phyloP scores from a whole-genome alignment of 2,888 invertebrate genomes.

The Lepidochitona cinerea region DNA sequence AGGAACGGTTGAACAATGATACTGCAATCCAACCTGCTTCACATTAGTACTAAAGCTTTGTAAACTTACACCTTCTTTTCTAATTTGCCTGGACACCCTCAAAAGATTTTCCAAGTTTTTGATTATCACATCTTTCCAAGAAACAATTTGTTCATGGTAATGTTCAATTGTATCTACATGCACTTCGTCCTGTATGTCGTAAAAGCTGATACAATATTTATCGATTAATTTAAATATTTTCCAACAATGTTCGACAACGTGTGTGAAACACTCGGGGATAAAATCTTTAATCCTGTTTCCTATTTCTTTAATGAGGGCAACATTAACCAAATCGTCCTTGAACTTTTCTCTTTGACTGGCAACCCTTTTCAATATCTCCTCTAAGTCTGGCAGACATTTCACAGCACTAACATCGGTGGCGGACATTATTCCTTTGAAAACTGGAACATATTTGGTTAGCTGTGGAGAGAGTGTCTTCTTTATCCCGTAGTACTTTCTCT shows the following conservation, averaged over 20 bases:
- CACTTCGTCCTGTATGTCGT: constrained; percentile 46
- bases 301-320: constrained; percentile 47
- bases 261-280: constrained; percentile 50
- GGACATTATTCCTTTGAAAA: constrained; percentile 49
- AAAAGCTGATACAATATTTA: constrained; percentile 64
- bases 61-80: constrained; percentile 38
- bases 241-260: constrained; percentile 39
- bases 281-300: constrained; percentile 49
- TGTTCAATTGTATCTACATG: constrained; percentile 57
- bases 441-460: constrained; percentile 41
- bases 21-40: constrained; percentile 44
- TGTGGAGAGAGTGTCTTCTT: constrained; percentile 47
- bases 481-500: constrained; percentile 55
- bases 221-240: constrained; percentile 45
- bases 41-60: constrained; percentile 45
- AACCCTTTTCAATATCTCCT: constrained; percentile 46
- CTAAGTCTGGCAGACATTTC: constrained; percentile 44
- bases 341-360: constrained; percentile 41
- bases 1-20: constrained; percentile 51
- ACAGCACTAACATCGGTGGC: constrained; percentile 46
- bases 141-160: constrained; percentile 52
- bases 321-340: constrained; percentile 46
- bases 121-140: constrained; percentile 40
- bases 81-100: constrained; percentile 41
- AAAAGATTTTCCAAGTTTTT: constrained; percentile 42